A percentile compares a stretch with the other conserved stretches of the same genome.
Conservation (phyloP, 2,797 vertebrate genomes). For the Myotis daubentonii region DNA sequence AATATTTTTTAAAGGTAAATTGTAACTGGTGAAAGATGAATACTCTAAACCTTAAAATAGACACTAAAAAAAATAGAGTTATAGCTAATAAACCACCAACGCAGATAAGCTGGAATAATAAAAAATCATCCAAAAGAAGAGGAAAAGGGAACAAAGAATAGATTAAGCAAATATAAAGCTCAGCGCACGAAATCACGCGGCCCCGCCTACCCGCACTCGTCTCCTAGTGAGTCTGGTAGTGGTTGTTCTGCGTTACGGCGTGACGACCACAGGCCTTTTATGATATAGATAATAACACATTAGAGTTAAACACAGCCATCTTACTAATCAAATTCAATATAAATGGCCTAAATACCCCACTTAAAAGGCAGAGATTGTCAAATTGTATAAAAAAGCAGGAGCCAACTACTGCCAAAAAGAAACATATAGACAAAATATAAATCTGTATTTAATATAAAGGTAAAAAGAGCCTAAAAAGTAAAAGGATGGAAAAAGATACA, state of each 20-base stretch:
- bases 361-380: not conserved
- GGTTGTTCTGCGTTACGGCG: no score
- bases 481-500: not conserved
- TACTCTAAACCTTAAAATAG: not conserved
- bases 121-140: slow-evolving; percentile 9
- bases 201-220: no score
- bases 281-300: not conserved
- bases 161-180: not conserved
- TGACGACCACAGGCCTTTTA: no score
- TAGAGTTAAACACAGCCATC: not conserved
- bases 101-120: not conserved
- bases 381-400: not conserved
- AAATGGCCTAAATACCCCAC: not conserved
- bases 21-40: not conserved
- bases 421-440: not conserved
- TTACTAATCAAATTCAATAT: not conserved
- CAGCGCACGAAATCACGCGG: no score
- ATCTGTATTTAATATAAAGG: not conserved
- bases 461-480: not conserved
- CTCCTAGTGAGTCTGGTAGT: no score
- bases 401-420: not conserved
- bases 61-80: not conserved
- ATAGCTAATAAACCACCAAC: not conserved
- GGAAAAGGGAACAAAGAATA: not conserved
- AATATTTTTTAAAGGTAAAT: not conserved